Evolutionary conservation across 1,140 invertebrate genomes (phyloP).

Genomic region (Drosophila azteca): DNA sequence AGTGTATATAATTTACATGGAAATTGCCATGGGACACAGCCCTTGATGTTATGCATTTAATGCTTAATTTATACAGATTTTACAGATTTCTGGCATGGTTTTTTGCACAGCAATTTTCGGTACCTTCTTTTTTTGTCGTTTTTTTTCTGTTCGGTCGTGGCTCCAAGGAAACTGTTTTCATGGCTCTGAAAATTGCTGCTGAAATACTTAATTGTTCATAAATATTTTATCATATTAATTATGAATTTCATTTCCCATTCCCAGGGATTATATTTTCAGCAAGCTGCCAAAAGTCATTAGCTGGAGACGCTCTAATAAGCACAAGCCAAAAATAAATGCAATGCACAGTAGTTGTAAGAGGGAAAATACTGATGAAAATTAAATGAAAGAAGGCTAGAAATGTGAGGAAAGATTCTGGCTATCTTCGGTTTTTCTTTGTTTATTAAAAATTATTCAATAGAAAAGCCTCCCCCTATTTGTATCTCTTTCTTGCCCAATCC

Average conservation of each 20-base stretch:
- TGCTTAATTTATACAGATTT: conserved; percentile 78
- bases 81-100: conserved; percentile 38
- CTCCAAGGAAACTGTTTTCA: conserved; percentile 24
- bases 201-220: conserved; percentile 67
- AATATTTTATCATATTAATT: conserved; percentile 74
- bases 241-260: conserved; percentile 52
- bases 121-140: background rate
- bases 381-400: too few species aligned
- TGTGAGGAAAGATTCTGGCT: too few species aligned
- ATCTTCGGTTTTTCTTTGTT: too few species aligned
- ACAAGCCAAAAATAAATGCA: conserved; percentile 24
- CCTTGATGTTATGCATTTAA: conserved; percentile 70
- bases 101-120: conserved; percentile 33
- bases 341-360: conserved; percentile 32
- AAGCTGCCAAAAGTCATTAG: conserved; percentile 63
- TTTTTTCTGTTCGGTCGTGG: background rate
- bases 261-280: conserved; percentile 38
- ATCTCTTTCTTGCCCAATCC: too few species aligned
- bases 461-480: background rate
- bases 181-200: conserved; percentile 32
- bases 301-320: conserved; percentile 62
- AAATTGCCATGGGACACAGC: conserved; percentile 59
- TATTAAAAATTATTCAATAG: background rate
- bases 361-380: background rate
- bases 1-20: conserved; percentile 80